Conservation (phyloP, 2,797 vertebrate species). For the Acrocephalus scirpaceus region DNA sequence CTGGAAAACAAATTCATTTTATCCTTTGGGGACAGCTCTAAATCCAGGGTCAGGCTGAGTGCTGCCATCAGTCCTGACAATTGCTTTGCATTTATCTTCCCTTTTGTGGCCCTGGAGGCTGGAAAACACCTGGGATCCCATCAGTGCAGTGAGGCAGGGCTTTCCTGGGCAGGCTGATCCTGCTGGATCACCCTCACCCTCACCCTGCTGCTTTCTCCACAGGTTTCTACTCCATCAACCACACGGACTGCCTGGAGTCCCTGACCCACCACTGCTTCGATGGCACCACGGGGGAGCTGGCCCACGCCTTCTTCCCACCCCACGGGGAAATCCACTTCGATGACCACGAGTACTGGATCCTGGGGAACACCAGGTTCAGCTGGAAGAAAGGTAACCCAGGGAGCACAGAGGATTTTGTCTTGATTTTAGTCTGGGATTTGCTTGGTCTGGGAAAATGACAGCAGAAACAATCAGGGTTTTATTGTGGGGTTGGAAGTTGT, state of each 20-base stretch:
- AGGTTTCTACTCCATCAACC: constrained; percentile 96
- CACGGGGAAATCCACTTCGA: constrained; percentile 97
- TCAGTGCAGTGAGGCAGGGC: neutral
- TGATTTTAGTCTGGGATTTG: neutral
- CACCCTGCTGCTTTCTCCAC: neutral
- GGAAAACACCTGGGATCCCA: neutral
- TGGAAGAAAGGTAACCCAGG: constrained; percentile 89
- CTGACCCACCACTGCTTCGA: constrained; percentile 95
- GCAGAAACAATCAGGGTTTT: fast-evolving
- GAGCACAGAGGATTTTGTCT: fast-evolving
- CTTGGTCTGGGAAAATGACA: neutral
- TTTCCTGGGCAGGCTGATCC: neutral
- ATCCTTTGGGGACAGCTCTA: neutral
- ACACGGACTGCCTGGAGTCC: constrained; percentile 93
- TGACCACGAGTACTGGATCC: constrained; percentile 94
- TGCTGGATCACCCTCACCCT: neutral
- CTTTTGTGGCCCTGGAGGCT: neutral
- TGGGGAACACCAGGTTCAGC: constrained; percentile 95
- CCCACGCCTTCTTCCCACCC: constrained; percentile 94
- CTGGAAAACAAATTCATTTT: neutral
- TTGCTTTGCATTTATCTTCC: neutral
- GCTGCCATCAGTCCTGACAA: neutral
- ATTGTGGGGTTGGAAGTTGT: neutral
- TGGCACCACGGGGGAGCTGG: constrained; percentile 93
- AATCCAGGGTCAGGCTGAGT: neutral